Percentiles rank a stretch among this genome's conserved stretches.
These are phyloP conservation scores for Eubasilissa splendida DNA, from an alignment of 2,888 invertebrate species.

Conservation along the genomic window DNA sequence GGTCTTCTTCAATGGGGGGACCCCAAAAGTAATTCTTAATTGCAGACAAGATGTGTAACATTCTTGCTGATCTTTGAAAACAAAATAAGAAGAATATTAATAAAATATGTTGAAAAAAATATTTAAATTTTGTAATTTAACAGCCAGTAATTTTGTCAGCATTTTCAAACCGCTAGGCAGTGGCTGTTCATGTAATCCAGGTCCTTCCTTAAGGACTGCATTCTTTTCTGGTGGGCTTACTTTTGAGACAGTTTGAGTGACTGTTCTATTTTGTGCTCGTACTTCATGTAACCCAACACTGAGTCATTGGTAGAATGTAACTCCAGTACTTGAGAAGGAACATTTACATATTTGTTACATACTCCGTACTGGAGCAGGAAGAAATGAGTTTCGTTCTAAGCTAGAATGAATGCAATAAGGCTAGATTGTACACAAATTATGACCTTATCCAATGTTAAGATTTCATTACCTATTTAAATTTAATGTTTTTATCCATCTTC, in stretches of 20 bases:
- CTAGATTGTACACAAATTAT: no score
- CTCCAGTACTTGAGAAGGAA: conserved; percentile 32
- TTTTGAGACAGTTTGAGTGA: conserved; percentile 73
- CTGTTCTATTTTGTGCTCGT: conserved; percentile 72
- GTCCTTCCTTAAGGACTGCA: conserved; percentile 82
- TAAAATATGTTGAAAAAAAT: not conserved
- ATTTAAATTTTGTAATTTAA: conserved; percentile 6
- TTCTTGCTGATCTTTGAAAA: conserved; percentile 61
- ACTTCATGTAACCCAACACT: conserved; percentile 70
- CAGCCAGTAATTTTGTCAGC: conserved; percentile 70
- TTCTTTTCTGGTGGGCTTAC: conserved; percentile 81
- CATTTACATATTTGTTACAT: not conserved
- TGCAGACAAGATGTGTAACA: conserved; percentile 69
- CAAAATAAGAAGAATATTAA: not conserved
- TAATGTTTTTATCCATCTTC: no score
- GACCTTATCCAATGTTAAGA: no score
- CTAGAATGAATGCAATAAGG: no score
- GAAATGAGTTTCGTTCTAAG: no score
- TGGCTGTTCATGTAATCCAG: conserved; percentile 83
- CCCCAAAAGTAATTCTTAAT: conserved; percentile 66
- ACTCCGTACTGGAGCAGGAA: no score
- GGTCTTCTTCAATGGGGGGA: conserved; percentile 22
- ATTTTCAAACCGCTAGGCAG: conserved; percentile 85
- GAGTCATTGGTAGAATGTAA: conserved; percentile 21
- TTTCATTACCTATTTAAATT: no score